Conservation (phyloP, 2,113 vertebrate species). For the Oncorhynchus nerka region DNA sequence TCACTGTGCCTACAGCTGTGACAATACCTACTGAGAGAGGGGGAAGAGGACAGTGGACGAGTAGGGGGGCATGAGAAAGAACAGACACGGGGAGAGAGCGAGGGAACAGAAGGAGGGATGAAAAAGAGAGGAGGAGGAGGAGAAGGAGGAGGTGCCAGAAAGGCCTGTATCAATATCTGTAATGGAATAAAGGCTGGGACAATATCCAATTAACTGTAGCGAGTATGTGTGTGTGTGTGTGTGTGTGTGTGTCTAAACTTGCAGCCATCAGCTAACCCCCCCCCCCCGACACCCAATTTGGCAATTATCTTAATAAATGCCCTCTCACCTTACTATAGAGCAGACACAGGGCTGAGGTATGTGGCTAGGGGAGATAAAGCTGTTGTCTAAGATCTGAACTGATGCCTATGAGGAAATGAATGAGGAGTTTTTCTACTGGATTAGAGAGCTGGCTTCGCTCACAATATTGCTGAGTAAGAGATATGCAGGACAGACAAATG, state of each 20-base stretch:
- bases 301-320: constrained; percentile 8
- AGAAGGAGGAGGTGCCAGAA: constrained; percentile 20
- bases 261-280: constrained; percentile 42
- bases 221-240: background rate
- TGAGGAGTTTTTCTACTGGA: background rate
- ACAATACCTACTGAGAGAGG: background rate
- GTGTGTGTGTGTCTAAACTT: constrained; percentile 25
- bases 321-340: background rate
- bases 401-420: background rate
- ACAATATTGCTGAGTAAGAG: background rate
- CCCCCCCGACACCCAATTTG: background rate
- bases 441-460: background rate
- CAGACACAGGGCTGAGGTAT: background rate
- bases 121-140: background rate
- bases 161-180: constrained; percentile 54
- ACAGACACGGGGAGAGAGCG: too few species aligned
- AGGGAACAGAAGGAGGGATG: too few species aligned
- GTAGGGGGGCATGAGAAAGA: too few species aligned
- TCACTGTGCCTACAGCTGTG: constrained; percentile 2
- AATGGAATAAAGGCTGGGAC: constrained; percentile 56
- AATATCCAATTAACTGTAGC: constrained; percentile 37
- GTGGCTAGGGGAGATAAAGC: background rate
- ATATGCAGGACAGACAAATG: background rate
- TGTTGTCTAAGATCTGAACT: background rate
- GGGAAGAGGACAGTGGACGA: constrained; percentile 5